phyloP scores from a whole-genome alignment of 2,888 invertebrate species.

The Hirudinaria manillensis region DNA sequence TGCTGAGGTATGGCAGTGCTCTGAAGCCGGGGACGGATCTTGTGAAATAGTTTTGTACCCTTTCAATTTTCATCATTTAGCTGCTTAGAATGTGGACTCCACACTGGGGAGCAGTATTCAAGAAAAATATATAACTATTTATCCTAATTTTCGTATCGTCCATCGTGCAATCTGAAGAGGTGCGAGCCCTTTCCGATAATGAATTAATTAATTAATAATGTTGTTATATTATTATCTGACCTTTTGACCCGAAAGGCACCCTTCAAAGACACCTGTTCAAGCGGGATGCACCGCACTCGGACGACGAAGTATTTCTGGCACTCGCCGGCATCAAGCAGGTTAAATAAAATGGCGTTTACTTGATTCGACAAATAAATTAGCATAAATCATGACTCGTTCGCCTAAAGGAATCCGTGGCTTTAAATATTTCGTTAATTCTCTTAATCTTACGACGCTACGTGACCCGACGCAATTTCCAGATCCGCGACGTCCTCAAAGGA shows the following conservation, averaged over 20 bases:
- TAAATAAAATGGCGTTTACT: conserved; percentile 6
- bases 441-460: background rate
- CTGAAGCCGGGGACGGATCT: too few species aligned
- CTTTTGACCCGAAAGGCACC: conserved; percentile 42
- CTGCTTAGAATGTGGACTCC: too few species aligned
- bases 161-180: too few species aligned
- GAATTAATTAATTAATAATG: background rate
- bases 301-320: conserved; percentile 52
- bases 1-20: too few species aligned
- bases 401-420: too few species aligned
- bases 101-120: too few species aligned
- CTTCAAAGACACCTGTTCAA: conserved; percentile 49
- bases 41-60: too few species aligned
- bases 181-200: background rate
- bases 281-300: conserved; percentile 44
- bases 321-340: conserved; percentile 54
- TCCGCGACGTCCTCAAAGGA: conserved; percentile 51
- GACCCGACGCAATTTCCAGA: conserved; percentile 41
- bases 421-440: too few species aligned
- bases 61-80: too few species aligned
- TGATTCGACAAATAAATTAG: background rate
- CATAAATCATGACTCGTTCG: too few species aligned
- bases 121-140: too few species aligned
- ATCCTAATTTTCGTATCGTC: too few species aligned
- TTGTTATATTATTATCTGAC: background rate